Base-by-base conservation (phyloP, 2,113 vertebrate species). In the Crocuta crocuta region DNA sequence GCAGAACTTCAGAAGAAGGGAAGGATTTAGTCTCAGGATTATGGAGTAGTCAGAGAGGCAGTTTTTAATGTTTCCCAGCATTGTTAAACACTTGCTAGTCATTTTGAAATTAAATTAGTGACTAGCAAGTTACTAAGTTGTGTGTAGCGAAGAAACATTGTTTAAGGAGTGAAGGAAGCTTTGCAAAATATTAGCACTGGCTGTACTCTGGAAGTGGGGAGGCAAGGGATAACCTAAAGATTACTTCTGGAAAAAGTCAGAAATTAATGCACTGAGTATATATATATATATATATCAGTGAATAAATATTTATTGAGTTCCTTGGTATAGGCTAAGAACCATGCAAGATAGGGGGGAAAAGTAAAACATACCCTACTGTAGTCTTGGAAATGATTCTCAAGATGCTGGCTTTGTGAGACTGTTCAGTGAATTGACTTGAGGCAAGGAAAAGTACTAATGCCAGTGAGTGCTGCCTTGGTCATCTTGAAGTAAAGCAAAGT, bases 61-160 rank as follows among this genome's bases (percentile, higher is more conserved):
- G 28, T 81, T 91, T 63, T 23, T 79, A 83, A 94, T 70, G 33
- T 45, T 76, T 48, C 73, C 43, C 39, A 76, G 43, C 13, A 83
- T 86, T 94, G 92, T 85, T 35, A 91, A 39, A 89, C 53, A 76
- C 31, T 81, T 95, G 39, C 12, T 86, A 43, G 35, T 94, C 19
- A 71, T 85, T 96, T 89, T 92, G 50, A 95, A 91, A 71, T n/a
- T 43, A 93, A 71, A n/a, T 55, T 21, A 92, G 21, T 95, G 39
- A 71, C 43, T 92, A 89, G 33, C 15, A 92, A 66, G 45, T 90
- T 85, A 63, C 1, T 65, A 33, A 86, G 35, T 92, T 91, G 8
- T 96, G 3, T 88, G n/a, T 96, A 85, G 61, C 31, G 89, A 92
- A 63, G 90, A 94, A 50, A 61, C 17, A 83, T 94, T 92, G 7